Conservation (phyloP, 2,113 vertebrate species). For the Sorex araneus region DNA sequence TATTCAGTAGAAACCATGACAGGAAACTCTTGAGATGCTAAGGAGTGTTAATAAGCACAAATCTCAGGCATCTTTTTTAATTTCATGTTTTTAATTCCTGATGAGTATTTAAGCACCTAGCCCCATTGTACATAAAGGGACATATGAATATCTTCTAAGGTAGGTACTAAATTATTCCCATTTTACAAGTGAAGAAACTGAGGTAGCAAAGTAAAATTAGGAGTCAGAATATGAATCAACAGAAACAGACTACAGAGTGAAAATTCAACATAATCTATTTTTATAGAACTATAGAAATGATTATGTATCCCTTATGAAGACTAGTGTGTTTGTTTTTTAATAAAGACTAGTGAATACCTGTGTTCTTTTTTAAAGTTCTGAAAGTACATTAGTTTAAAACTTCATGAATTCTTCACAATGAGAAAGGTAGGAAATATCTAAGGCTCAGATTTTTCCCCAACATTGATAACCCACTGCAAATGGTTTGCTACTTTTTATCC, state of each 20-base stretch:
- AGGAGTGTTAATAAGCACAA: neutral
- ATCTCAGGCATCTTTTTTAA: neutral
- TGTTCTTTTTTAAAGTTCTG: slow-evolving; percentile 3
- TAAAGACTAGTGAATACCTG: neutral
- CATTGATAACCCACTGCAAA: neutral
- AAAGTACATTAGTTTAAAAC: slow-evolving; percentile 33
- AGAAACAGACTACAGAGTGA: too few relatives aligned
- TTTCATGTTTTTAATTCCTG: neutral
- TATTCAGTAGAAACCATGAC: neutral
- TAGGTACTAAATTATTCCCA: neutral
- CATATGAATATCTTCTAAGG: neutral
- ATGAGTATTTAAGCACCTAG: neutral
- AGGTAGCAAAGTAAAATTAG: neutral
- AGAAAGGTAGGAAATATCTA: neutral
- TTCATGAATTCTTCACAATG: slow-evolving; percentile 4
- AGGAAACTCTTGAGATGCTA: neutral
- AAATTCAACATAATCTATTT: neutral
- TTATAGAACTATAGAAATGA: neutral
- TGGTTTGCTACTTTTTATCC: slow-evolving; percentile 21
- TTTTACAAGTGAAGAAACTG: neutral
- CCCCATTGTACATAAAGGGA: neutral
- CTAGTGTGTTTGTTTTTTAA: neutral
- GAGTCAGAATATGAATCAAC: neutral
- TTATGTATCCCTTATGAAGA: neutral
- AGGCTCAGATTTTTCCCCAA: slow-evolving; percentile 17